Evolutionary conservation across 2,113 vertebrate species (phyloP), one percentile per base, ranked within the genome.

Genomic region (Muntiacus reevesi): DNA sequence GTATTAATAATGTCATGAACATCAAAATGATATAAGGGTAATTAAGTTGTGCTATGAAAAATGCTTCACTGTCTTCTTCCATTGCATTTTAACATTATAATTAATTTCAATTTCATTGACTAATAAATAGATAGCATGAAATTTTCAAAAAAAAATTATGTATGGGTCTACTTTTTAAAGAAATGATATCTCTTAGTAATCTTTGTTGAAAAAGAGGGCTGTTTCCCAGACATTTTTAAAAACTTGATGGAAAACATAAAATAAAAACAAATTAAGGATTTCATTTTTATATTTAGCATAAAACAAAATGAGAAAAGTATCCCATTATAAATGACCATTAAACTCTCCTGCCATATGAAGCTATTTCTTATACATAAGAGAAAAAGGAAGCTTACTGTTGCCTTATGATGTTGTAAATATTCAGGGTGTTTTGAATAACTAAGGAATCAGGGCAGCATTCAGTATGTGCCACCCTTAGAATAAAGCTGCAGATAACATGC

Each of bases 271-370:
- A 57, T 74, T 71, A 87, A 25, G 11, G 94, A 93, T 89, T 87
- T 96, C 28, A 84, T 8, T 94, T 96, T 67, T 89, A 60, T 40
- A 89, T 57, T 96, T 90, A 81, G 21, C 45, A 93, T 78, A 67
- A 55, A 89, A 89, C 74, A 54, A 91, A 89, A 95, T 30, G 19
- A 11, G 8, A 83, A 93, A 89, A 82, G 17, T 30, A 82, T 52
- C 3, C 1, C 74, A 64, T 60, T 52, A 57, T 78, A 94, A 95
- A 92, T 60, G 30, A 8, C 67, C 23, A 28, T 33, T 89, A 90
- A 84, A 60, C 28, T 91, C 14, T 67, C 67, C 30, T 83, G 30
- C 14, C 59, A 76, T 47, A 55, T 30, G 28, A 89, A 91, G 78
- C 9, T 64, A 27, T 79, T 91, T 89, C 27, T n/a, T 71, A 79